These are phyloP conservation scores for Tamias sibiricus DNA, from an alignment of 2,113 vertebrate species.

Conservation along the genomic window DNA sequence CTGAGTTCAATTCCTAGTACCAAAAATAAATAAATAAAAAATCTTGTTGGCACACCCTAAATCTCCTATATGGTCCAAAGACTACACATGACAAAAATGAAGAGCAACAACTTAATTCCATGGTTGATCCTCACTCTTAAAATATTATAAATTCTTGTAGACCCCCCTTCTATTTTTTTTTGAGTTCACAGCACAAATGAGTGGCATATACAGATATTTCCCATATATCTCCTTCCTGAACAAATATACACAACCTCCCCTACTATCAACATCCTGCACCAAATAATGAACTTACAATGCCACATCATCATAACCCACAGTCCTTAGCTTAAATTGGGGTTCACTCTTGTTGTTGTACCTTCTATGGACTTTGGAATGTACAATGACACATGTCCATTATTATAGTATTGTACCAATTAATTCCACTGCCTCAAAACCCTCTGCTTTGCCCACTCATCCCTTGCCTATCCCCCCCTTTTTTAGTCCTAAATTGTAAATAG, in stretches of 20 bases:
- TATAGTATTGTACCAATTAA: constrained; percentile 16
- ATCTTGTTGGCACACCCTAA: not conserved
- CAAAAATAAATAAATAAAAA: too few relatives aligned
- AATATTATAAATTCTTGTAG: not conserved
- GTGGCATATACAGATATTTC: not conserved
- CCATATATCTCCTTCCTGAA: not conserved
- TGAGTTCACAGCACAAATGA: not conserved
- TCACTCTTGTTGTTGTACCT: not conserved
- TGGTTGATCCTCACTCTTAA: not conserved
- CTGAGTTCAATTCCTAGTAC: too few relatives aligned
- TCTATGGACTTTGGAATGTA: not conserved
- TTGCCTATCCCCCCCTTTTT: not conserved
- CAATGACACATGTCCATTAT: not conserved
- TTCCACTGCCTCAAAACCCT: constrained; percentile 19
- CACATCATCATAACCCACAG: not conserved
- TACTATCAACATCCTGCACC: not conserved
- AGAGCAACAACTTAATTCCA: constrained; percentile 34
- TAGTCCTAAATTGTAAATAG: constrained; percentile 38
- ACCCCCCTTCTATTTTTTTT: not conserved
- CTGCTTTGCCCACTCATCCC: not conserved
- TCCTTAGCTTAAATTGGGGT: not conserved
- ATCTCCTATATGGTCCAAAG: not conserved
- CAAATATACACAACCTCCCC: not conserved
- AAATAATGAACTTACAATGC: not conserved
- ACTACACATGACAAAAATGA: constrained; percentile 32